phyloP scores from a whole-genome alignment of 2,113 vertebrate species.

The Atlantisia rogersi region DNA sequence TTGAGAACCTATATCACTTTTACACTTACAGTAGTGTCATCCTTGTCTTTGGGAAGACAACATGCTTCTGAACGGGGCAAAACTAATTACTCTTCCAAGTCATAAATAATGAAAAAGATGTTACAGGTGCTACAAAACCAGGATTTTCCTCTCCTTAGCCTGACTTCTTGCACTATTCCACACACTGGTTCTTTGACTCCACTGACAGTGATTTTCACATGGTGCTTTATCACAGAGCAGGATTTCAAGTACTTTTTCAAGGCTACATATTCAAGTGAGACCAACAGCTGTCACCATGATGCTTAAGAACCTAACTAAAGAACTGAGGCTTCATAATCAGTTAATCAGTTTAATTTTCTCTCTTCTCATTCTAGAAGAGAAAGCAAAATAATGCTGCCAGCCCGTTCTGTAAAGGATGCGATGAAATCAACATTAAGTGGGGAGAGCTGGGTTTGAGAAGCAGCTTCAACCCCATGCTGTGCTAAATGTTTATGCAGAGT shows the following conservation, averaged over 20 bases:
- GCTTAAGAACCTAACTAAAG: neutral
- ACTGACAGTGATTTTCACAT: neutral
- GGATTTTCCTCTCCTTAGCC: neutral
- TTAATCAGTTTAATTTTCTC: neutral
- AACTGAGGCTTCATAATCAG: neutral
- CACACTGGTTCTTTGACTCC: neutral
- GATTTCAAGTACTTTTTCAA: slow-evolving; percentile 25
- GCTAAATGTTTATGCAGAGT: neutral
- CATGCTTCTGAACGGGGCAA: neutral
- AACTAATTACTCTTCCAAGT: neutral
- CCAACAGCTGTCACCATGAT: neutral
- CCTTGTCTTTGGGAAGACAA: neutral
- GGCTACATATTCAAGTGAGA: neutral
- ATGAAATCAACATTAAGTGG: neutral
- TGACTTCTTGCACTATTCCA: neutral
- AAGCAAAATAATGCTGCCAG: neutral
- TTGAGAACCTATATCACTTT: neutral
- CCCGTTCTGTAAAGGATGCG: neutral
- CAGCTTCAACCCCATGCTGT: neutral
- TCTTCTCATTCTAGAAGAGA: neutral
- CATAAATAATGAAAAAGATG: neutral
- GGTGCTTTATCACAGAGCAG: neutral
- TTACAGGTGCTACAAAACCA: neutral
- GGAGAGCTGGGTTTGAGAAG: neutral
- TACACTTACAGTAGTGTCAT: neutral